Evolutionary conservation across 2,888 invertebrate species (phyloP).

Genomic region (Exocentrus adspersus): DNA sequence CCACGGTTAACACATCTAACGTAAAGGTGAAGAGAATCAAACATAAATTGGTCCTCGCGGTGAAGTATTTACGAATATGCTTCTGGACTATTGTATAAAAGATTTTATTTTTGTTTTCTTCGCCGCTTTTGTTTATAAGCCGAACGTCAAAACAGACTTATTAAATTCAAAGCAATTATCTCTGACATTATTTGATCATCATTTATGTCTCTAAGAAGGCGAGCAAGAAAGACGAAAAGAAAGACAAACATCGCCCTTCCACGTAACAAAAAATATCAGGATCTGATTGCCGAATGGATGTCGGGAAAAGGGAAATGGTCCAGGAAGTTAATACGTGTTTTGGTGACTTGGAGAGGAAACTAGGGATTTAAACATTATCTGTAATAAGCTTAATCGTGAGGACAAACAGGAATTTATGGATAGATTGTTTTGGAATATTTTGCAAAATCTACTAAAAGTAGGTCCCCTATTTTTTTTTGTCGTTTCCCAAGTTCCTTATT

Average conservation of each 20-base stretch:
- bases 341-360: conserved; percentile 7
- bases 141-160: not conserved
- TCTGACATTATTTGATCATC: not conserved
- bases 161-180: conserved; percentile 3
- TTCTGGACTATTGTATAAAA: no score
- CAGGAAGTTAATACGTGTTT: conserved; percentile 13
- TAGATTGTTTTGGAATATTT: no score
- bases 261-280: conserved; percentile 10
- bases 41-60: no score
- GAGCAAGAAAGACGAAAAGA: conserved; percentile 1
- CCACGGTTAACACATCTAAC: no score
- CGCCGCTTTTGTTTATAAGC: not conserved
- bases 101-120: no score
- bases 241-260: conserved; percentile 6
- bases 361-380: conserved; percentile 18
- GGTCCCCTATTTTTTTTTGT: no score
- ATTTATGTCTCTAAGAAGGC: not conserved
- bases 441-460: no score
- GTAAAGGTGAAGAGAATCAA: no score
- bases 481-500: no score
- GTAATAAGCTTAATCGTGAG: conserved; percentile 12
- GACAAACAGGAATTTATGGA: no score
- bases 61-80: no score
- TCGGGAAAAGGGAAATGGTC: conserved; percentile 5
- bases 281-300: conserved; percentile 16